Percentiles rank a stretch among this genome's conserved stretches.
Evolutionary conservation across 2,113 vertebrate species (phyloP).

Genomic region (Peromyscus leucopus): DNA sequence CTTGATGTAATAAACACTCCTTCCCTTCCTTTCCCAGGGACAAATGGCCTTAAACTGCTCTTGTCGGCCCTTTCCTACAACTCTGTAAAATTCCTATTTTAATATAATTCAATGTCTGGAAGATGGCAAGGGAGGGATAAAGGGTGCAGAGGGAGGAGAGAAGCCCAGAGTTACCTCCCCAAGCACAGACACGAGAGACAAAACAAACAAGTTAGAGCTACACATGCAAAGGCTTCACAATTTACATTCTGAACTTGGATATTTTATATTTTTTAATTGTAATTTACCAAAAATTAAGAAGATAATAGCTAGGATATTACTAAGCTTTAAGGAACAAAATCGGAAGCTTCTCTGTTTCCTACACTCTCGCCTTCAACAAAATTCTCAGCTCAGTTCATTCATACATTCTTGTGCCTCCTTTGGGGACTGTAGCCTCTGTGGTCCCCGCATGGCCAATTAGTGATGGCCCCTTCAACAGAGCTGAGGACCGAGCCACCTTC

Average conservation of each 20-base stretch:
- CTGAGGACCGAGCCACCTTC: background rate
- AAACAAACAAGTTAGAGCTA: background rate
- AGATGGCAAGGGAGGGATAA: too few species aligned
- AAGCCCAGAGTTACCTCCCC: background rate
- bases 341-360: background rate
- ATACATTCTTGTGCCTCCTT: background rate
- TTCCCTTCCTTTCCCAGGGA: background rate
- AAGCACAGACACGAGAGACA: background rate
- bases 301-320: background rate
- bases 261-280: background rate
- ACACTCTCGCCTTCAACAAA: background rate
- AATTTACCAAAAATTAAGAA: background rate
- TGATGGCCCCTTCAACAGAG: background rate
- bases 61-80: background rate
- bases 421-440: background rate
- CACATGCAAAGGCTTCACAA: background rate
- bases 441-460: background rate
- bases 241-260: slow-evolving; percentile 40
- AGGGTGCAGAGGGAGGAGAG: background rate
- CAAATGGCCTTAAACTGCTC: background rate
- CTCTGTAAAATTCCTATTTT: background rate
- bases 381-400: background rate
- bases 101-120: background rate
- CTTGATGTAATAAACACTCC: background rate
- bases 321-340: background rate